Conservation (phyloP, 2,888 invertebrate species). For the Euspilapteryx auroguttella region DNA sequence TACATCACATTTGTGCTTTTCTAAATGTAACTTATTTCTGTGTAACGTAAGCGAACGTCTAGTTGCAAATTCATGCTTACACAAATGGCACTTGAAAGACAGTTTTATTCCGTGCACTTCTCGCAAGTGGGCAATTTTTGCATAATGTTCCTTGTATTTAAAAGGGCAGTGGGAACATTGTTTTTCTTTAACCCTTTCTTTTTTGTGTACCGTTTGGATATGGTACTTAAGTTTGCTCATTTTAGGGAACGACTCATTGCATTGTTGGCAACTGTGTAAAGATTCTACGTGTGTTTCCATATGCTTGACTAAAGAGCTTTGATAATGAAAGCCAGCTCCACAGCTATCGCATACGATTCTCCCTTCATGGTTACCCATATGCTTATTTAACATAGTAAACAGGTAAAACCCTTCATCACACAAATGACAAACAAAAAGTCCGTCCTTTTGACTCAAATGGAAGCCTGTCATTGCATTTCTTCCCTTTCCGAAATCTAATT, state of each 20-base stretch:
- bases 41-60: conserved; percentile 25
- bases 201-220: conserved; percentile 26
- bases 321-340: conserved; percentile 23
- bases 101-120: conserved; percentile 19
- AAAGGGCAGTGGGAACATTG: conserved; percentile 20
- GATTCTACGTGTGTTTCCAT: conserved; percentile 18
- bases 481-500: conserved; percentile 14
- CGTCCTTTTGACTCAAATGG: conserved; percentile 17
- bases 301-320: conserved; percentile 21
- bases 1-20: conserved; percentile 37
- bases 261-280: conserved; percentile 22
- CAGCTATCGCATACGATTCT: conserved; percentile 32
- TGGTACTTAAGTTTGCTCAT: conserved; percentile 41
- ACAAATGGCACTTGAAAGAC: conserved; percentile 20
- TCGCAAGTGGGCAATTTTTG: conserved; percentile 21
- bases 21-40: conserved; percentile 26
- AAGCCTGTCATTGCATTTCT: conserved; percentile 29
- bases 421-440: conserved; percentile 19
- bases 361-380: conserved; percentile 25
- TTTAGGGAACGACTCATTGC: conserved; percentile 33
- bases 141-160: conserved; percentile 26
- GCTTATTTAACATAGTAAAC: conserved; percentile 19
- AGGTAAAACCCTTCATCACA: conserved; percentile 18
- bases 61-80: conserved; percentile 16
- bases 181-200: conserved; percentile 15